Base-by-base conservation (phyloP, 2,888 invertebrate genomes). In the Psococerastis gibbosa region DNA sequence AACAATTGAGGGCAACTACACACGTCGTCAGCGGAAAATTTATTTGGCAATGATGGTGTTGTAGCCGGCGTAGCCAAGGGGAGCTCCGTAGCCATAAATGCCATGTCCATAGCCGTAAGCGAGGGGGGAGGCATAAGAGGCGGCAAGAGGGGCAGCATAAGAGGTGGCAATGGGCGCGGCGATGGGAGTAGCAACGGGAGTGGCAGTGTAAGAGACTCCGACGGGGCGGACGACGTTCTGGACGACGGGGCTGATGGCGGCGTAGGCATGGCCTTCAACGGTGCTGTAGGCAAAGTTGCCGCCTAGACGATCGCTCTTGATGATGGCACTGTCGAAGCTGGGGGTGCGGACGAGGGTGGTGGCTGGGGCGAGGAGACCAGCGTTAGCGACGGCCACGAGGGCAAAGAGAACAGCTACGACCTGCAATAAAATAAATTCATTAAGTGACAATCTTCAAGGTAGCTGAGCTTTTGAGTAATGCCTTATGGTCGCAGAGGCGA, bases 231-330 rank as follows among this genome's bases (percentile, higher is more conserved):
- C 49, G 32, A 58, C 54, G 45, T 52, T 49, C 44, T 50, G 48
- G 45, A 56, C 51, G 42, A 58, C 52, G 45, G 58, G 59, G 46
- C 52, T 53, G 48, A 54, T 49, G 45, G 52, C 53, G 45, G 56
- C 55, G 48, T 57, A 57, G 27, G 58, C 57, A 49, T 58, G 57
- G 41, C 51, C 54, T 49, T 58, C 57, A 43, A 54, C 52, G 42
- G 53, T 52, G 46, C 55, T 54, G 54, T 58, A 58, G 42, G 58
- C 59, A 50, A 59, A 59, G 54, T 58, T 59, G 41, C 58, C 58
- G 18, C 57, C 58, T 43, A 58, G 48, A 34, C 57, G 52, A 49
- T 57, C 57, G 41, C 54, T 53, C 49, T 56, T 52, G 53, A 59
- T 58, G 52, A 57, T 54, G 48, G 59, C 59, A 44, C 55, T 55